Evolutionary conservation across 2,797 vertebrate genomes (phyloP).

Genomic region (Chelonia mydas): DNA sequence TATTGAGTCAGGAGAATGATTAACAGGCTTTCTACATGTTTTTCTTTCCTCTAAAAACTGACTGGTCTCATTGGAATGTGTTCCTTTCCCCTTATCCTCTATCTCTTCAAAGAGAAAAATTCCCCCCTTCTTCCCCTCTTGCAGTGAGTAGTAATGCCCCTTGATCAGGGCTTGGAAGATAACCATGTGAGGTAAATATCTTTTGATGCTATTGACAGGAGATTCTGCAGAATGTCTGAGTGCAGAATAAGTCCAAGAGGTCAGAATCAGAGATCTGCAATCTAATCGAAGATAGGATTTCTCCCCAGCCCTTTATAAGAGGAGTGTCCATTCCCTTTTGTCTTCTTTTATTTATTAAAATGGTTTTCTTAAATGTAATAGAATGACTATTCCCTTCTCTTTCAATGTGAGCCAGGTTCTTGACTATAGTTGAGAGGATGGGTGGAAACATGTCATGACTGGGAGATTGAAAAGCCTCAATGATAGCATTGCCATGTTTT

Average conservation of each 20-base stretch:
- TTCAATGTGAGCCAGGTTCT: not conserved
- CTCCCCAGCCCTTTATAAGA: not conserved
- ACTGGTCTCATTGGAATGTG: not conserved
- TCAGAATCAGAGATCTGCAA: not conserved
- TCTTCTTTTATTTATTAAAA: not conserved
- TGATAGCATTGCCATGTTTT: not conserved
- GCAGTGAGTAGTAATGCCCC: fast-evolving
- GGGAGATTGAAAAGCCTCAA: not conserved
- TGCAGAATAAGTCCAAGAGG: not conserved
- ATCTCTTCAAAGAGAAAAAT: not conserved
- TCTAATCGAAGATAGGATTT: not conserved
- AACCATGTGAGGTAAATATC: not conserved
- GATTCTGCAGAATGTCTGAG: not conserved
- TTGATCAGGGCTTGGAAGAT: not conserved
- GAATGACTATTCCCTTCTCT: not conserved
- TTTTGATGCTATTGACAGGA: fast-evolving
- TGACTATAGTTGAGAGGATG: too few species aligned
- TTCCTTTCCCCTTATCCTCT: not conserved
- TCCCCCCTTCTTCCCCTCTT: not conserved
- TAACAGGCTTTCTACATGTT: not conserved
- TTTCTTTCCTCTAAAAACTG: not conserved
- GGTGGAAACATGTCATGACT: too few species aligned
- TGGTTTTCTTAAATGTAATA: not conserved
- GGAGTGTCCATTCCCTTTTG: not conserved
- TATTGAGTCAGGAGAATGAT: constrained; percentile 16